Evolutionary conservation across 2,888 invertebrate genomes (phyloP).

Genomic region (Boloria euphrosyne): DNA sequence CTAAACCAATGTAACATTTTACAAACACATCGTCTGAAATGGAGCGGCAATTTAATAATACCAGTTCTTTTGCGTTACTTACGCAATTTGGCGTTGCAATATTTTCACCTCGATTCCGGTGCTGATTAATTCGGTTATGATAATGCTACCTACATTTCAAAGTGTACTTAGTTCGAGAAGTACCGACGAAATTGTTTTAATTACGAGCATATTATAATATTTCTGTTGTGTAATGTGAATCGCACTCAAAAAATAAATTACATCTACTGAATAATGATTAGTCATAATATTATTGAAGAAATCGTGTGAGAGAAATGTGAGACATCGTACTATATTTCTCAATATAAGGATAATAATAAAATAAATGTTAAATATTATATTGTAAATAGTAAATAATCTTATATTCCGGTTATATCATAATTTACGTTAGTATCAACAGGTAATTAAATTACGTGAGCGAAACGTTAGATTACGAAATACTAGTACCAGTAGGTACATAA

Average conservation of each 20-base stretch:
- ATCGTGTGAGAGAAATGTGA: background rate
- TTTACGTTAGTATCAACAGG: background rate
- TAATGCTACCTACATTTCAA: conserved; percentile 57
- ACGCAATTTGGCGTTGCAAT: conserved; percentile 73
- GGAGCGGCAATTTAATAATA: conserved; percentile 65
- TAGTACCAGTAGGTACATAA: conserved; percentile 7
- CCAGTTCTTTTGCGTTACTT: conserved; percentile 67
- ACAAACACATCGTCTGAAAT: conserved; percentile 57
- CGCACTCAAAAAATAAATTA: background rate
- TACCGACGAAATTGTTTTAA: conserved; percentile 8
- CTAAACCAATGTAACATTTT: conserved; percentile 27
- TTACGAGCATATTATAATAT: conserved; percentile 1
- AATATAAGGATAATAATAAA: too few relatives aligned
- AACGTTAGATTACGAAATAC: conserved; percentile 5
- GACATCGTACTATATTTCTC: too few relatives aligned
- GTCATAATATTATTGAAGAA: background rate
- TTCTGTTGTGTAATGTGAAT: conserved; percentile 5
- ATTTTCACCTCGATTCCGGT: conserved; percentile 65
- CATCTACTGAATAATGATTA: background rate
- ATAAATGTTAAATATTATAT: too few relatives aligned
- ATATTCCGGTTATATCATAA: conserved; percentile 1
- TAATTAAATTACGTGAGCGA: conserved; percentile 22
- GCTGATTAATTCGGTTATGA: conserved; percentile 70
- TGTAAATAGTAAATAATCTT: background rate
- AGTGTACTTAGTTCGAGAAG: conserved; percentile 14